Percentiles rank a stretch among this genome's conserved stretches.
Conservation (phyloP, 2,113 vertebrate genomes). For the Cervus canadensis region DNA sequence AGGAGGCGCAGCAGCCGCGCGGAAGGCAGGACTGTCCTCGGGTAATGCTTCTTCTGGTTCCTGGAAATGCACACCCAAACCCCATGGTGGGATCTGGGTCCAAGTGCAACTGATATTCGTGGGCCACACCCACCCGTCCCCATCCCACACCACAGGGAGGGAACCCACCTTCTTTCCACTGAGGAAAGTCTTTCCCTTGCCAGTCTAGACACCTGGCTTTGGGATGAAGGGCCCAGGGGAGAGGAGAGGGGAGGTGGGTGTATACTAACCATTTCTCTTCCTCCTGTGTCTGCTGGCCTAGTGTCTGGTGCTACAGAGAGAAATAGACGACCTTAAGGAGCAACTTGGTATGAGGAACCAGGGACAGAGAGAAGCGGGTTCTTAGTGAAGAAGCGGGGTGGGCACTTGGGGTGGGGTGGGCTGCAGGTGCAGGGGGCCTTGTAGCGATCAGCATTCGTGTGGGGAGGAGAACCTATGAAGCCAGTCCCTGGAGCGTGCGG, state of each 20-base stretch:
- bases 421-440: neutral
- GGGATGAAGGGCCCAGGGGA: neutral
- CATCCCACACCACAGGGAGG: fast-evolving
- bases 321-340: neutral
- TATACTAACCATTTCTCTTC: neutral
- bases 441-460: neutral
- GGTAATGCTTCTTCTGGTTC: neutral
- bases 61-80: neutral
- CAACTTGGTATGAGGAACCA: too few relatives aligned
- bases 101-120: neutral
- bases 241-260: neutral
- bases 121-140: fast-evolving
- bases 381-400: neutral
- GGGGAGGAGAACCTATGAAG: neutral
- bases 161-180: neutral
- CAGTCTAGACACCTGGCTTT: neutral
- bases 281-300: neutral
- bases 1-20: neutral
- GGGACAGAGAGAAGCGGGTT: too few relatives aligned
- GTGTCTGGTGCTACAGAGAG: neutral
- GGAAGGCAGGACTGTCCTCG: neutral
- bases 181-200: neutral
- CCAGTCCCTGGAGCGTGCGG: neutral
- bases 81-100: neutral
- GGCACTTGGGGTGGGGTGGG: neutral